Evolutionary conservation across 2,888 invertebrate species (phyloP).

Genomic region (Amiota minor): DNA sequence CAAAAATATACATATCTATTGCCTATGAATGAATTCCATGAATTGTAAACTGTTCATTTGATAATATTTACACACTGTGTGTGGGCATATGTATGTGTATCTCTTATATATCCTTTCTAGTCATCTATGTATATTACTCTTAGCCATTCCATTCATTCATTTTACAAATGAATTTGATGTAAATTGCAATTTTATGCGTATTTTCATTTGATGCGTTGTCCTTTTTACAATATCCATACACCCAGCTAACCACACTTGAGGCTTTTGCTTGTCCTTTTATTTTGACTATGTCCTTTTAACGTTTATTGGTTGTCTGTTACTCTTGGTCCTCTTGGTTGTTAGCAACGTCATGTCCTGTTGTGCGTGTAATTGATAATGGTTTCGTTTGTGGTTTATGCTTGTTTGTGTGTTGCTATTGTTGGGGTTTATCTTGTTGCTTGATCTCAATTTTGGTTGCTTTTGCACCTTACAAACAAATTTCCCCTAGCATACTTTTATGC

Average conservation of each 20-base stretch:
- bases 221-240: slow-evolving; percentile 6
- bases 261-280: slow-evolving; percentile 13
- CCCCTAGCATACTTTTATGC: slow-evolving; percentile 50
- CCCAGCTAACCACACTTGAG: neutral
- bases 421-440: slow-evolving; percentile 14
- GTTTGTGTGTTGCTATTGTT: slow-evolving; percentile 31
- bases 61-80: slow-evolving; percentile 24
- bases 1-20: slow-evolving; percentile 61
- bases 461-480: slow-evolving; percentile 38
- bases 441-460: neutral
- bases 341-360: slow-evolving; percentile 58
- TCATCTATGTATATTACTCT: neutral
- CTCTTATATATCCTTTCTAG: neutral
- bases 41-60: slow-evolving; percentile 50
- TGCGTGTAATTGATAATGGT: slow-evolving; percentile 69
- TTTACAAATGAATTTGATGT: slow-evolving; percentile 66
- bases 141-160: neutral
- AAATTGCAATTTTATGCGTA: slow-evolving; percentile 68
- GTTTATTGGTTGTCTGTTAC: slow-evolving; percentile 30
- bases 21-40: slow-evolving; percentile 67
- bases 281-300: neutral
- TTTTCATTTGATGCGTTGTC: slow-evolving; percentile 56
- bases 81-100: slow-evolving; percentile 29
- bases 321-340: slow-evolving; percentile 35
- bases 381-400: slow-evolving; percentile 63